Percentiles rank a stretch among this genome's conserved stretches.
Conservation (phyloP, 2,888 invertebrate genomes). For the Platycheirus rosarum region DNA sequence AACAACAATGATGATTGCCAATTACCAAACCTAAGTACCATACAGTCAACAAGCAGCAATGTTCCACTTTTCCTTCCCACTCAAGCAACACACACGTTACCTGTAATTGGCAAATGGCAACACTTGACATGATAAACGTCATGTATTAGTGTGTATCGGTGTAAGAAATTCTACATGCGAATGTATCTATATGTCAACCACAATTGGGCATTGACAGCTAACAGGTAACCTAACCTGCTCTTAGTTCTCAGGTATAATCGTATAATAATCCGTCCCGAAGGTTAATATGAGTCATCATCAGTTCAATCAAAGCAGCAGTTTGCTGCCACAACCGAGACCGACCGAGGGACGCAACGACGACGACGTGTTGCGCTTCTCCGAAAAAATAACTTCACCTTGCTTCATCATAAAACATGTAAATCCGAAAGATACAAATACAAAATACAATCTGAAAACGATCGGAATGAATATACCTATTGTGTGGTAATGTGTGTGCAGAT, state of each 20-base stretch:
- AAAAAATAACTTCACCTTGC: constrained; percentile 21
- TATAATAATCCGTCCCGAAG: constrained; percentile 32
- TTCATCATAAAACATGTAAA: constrained; percentile 33
- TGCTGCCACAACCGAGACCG: background rate
- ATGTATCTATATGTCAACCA: constrained; percentile 31
- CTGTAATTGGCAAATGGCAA: constrained; percentile 70
- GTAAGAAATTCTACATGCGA: background rate
- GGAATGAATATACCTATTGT: constrained; percentile 10
- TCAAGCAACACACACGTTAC: constrained; percentile 38
- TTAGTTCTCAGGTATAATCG: constrained; percentile 36
- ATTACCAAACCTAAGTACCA: constrained; percentile 52
- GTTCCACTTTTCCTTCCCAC: constrained; percentile 40
- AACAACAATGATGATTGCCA: constrained; percentile 32
- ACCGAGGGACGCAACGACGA: no score
- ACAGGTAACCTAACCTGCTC: constrained; percentile 62
- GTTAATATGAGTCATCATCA: constrained; percentile 65
- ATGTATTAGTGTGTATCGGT: constrained; percentile 4
- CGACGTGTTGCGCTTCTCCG: constrained; percentile 23
- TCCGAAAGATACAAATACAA: constrained; percentile 29
- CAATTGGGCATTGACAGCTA: constrained; percentile 53
- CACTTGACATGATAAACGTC: constrained; percentile 64
- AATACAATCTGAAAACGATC: no score
- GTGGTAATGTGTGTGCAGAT: constrained; percentile 1
- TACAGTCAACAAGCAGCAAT: constrained; percentile 1
- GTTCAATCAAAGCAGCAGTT: constrained; percentile 50